Percentiles rank a stretch among this genome's conserved stretches.
Conservation (phyloP, 2,888 invertebrate genomes). For the Bhutanitis thaidina region DNA sequence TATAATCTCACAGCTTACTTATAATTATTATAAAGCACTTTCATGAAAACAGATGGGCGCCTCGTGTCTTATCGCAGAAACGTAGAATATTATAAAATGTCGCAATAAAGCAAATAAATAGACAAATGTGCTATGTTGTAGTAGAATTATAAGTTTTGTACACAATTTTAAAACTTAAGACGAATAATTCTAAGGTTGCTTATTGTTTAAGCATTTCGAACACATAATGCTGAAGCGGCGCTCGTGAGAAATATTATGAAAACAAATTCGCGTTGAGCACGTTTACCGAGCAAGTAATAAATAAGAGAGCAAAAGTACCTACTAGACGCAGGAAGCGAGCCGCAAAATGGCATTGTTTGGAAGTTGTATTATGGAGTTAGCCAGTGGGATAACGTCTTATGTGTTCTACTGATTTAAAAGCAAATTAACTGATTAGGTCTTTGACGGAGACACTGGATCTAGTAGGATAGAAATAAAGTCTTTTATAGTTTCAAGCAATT, state of each 20-base stretch:
- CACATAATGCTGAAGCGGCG: conserved; percentile 53
- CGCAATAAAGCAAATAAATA: conserved; percentile 75
- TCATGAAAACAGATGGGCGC: conserved; percentile 56
- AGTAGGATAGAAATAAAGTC: too few species aligned
- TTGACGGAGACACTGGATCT: neutral
- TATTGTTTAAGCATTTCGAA: conserved; percentile 32
- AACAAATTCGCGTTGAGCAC: conserved; percentile 78
- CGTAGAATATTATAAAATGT: conserved; percentile 76
- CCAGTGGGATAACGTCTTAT: conserved; percentile 27
- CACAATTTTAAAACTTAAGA: conserved; percentile 38
- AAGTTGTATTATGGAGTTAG: conserved; percentile 56
- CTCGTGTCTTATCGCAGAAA: conserved; percentile 64
- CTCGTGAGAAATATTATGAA: conserved; percentile 74
- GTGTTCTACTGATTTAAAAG: conserved; percentile 25
- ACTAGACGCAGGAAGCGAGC: conserved; percentile 48
- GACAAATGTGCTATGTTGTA: conserved; percentile 58
- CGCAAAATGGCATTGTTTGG: conserved; percentile 64
- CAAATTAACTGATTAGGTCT: conserved; percentile 32
- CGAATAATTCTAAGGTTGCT: conserved; percentile 32
- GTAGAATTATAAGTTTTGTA: conserved; percentile 9
- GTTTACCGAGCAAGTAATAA: conserved; percentile 74
- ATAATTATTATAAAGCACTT: conserved; percentile 46
- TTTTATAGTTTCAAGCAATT: too few species aligned
- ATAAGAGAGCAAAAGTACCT: conserved; percentile 63
- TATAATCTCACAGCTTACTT: too few species aligned